These are phyloP conservation scores for Callimorpha dominula DNA, from an alignment of 2,888 invertebrate species.

Conservation along the genomic window DNA sequence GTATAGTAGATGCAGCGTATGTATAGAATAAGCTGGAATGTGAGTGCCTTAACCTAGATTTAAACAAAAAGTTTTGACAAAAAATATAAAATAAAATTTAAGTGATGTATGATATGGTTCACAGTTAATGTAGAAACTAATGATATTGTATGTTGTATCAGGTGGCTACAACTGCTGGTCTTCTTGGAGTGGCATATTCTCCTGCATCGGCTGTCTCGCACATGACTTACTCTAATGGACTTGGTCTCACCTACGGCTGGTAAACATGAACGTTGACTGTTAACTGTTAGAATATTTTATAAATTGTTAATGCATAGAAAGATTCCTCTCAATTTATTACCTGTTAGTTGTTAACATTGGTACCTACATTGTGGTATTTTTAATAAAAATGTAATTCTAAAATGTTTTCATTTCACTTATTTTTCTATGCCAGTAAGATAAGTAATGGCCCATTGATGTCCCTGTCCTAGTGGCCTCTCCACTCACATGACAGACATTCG, in stretches of 20 bases:
- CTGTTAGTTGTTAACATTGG: conserved; percentile 74
- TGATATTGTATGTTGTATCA: conserved; percentile 46
- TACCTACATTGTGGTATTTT: conserved; percentile 46
- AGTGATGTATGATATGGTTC: too few species aligned
- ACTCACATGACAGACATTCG: too few species aligned
- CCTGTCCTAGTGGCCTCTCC: too few species aligned
- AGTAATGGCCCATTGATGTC: too few species aligned
- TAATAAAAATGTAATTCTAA: conserved; percentile 25
- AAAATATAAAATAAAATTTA: too few species aligned
- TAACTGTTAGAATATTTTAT: conserved; percentile 37
- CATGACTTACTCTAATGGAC: conserved; percentile 86
- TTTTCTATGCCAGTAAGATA: too few species aligned
- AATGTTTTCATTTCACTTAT: conserved; percentile 6
- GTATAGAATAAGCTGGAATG: too few species aligned
- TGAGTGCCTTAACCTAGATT: too few species aligned
- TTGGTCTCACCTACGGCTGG: conserved; percentile 86
- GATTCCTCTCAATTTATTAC: conserved; percentile 83
- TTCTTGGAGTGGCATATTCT: conserved; percentile 87
- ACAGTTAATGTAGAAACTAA: neutral
- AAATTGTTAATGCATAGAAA: conserved; percentile 57
- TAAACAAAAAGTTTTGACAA: too few species aligned
- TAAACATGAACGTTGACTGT: conserved; percentile 58
- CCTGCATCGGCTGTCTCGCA: conserved; percentile 88
- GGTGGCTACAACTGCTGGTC: conserved; percentile 82
- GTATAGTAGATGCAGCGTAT: too few species aligned